Conservation (phyloP, 2,888 invertebrate species). For the Halictus quadricinctus region DNA sequence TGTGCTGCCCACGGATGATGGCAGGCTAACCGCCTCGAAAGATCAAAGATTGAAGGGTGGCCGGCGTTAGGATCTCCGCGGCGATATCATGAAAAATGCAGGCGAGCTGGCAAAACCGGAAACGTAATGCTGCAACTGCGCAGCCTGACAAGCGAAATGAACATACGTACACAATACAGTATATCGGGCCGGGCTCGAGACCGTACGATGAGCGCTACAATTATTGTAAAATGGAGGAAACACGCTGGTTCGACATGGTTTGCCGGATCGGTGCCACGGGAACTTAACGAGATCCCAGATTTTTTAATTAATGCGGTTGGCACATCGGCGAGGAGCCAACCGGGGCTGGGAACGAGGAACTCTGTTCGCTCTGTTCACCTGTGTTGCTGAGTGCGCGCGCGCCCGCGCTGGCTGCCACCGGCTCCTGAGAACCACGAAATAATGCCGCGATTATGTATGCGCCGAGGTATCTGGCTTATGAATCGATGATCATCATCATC, state of each 20-base stretch:
- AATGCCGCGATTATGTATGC: constrained; percentile 67
- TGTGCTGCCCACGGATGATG: constrained; percentile 13
- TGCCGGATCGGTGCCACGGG: constrained; percentile 66
- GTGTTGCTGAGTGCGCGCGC: background rate
- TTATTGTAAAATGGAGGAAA: constrained; percentile 53
- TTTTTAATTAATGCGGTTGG: constrained; percentile 75
- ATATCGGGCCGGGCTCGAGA: background rate
- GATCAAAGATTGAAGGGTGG: constrained; percentile 32
- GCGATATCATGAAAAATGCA: constrained; percentile 29
- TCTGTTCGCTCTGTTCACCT: constrained; percentile 14
- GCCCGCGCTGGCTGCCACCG: background rate
- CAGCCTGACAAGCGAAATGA: constrained; percentile 34
- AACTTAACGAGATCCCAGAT: constrained; percentile 70
- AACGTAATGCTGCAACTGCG: constrained; percentile 12
- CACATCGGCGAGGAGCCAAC: constrained; percentile 61
- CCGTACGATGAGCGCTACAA: constrained; percentile 34
- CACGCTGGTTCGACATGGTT: constrained; percentile 62
- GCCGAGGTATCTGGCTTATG: constrained; percentile 60
- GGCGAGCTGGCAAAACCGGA: constrained; percentile 23
- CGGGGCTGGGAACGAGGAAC: constrained; percentile 77
- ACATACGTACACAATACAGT: constrained; percentile 11
- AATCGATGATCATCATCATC: constrained; percentile 68
- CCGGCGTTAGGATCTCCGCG: constrained; percentile 7
- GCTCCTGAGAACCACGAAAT: constrained; percentile 43
- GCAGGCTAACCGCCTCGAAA: constrained; percentile 27